Evolutionary conservation across 2,113 vertebrate genomes (phyloP).

Genomic region (Taurulus bubalis): DNA sequence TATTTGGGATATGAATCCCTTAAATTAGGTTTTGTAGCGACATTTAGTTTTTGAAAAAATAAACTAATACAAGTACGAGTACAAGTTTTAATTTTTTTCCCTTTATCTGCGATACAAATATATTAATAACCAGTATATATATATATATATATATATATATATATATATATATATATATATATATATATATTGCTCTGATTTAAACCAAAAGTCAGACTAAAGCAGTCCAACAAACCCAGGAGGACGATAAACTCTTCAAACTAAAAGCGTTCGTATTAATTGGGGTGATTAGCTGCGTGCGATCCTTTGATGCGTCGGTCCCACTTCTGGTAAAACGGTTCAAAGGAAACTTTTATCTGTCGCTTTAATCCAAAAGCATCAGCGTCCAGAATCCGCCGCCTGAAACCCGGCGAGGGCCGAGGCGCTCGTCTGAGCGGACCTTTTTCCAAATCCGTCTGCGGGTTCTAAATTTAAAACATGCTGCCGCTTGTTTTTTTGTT

Average conservation of each 20-base stretch:
- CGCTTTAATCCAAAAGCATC: conserved; percentile 21
- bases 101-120: too few species aligned
- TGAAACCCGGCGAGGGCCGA: too few species aligned
- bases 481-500: conserved; percentile 62
- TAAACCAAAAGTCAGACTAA: too few species aligned
- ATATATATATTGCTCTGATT: too few species aligned
- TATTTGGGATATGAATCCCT: not conserved
- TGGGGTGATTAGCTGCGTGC: not conserved
- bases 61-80: too few species aligned
- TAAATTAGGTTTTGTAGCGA: too few species aligned
- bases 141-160: too few species aligned
- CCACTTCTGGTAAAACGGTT: not conserved
- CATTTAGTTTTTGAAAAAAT: not conserved
- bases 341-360: not conserved
- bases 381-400: not conserved
- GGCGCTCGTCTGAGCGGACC: too few species aligned
- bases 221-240: too few species aligned
- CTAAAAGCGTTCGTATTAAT: not conserved
- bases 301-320: too few species aligned
- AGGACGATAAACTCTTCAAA: not conserved
- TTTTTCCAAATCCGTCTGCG: conserved; percentile 56
- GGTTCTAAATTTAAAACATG: conserved; percentile 44
- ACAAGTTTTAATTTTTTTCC: too few species aligned
- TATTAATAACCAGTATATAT: not conserved
- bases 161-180: too few species aligned